Percentiles rank a stretch among this genome's conserved stretches.
Evolutionary conservation across 1,140 invertebrate species (phyloP).

Genomic region (Drosophila nannoptera): DNA sequence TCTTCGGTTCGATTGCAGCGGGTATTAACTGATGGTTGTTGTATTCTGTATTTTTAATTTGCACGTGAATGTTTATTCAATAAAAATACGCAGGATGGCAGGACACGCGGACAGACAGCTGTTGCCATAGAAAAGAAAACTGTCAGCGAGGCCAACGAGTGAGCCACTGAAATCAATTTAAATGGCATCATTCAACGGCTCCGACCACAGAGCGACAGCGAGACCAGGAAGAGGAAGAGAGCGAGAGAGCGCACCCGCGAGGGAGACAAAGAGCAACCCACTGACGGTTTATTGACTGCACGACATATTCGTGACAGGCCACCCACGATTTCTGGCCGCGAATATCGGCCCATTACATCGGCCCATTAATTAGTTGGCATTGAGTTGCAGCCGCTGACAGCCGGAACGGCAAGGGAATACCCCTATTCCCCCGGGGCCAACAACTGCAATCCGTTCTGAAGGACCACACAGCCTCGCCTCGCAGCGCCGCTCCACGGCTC

Average conservation of each 20-base stretch:
- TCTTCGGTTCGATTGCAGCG: conserved; percentile 63
- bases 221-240: conserved; percentile 1
- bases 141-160: conserved; percentile 58
- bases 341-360: conserved; percentile 64
- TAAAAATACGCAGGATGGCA: conserved; percentile 61
- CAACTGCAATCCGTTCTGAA: conserved; percentile 21
- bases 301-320: conserved; percentile 65
- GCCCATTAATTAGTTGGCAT: conserved; percentile 73
- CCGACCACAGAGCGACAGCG: conserved; percentile 49
- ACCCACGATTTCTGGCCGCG: conserved; percentile 39
- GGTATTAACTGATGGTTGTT: background rate
- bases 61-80: conserved; percentile 65
- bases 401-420: conserved; percentile 30
- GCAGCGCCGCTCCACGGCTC: too few species aligned
- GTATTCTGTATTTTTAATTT: conserved; percentile 15
- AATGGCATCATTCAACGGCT: conserved; percentile 71
- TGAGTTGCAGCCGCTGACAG: conserved; percentile 52
- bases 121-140: conserved; percentile 44
- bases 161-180: conserved; percentile 70
- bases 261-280: conserved; percentile 41
- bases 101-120: conserved; percentile 19
- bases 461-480: conserved; percentile 32
- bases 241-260: background rate
- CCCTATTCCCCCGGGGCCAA: conserved; percentile 37
- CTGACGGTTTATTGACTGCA: conserved; percentile 74